Evolutionary conservation across 2,888 invertebrate genomes (phyloP).

Genomic region (Ophion slaviceki): DNA sequence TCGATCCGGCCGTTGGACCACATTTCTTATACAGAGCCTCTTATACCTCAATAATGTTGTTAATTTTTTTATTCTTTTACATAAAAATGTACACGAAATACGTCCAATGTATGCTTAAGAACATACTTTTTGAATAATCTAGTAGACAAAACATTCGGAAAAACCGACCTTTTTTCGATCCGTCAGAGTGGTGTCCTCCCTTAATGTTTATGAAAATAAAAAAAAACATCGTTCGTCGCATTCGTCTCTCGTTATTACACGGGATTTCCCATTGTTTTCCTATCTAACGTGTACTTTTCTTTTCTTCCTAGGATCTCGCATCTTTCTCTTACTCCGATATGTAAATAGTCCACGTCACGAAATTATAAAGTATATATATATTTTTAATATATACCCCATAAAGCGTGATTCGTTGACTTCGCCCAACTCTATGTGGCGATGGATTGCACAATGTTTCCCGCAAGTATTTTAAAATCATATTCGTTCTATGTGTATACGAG

Average conservation of each 20-base stretch:
- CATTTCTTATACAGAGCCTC: too few relatives aligned
- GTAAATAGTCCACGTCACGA: conserved; percentile 43
- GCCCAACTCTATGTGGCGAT: conserved; percentile 24
- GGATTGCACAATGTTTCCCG: conserved; percentile 52
- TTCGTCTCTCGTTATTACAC: conserved; percentile 20
- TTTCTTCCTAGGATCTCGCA: conserved; percentile 4
- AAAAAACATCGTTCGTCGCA: background rate
- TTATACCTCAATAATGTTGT: too few relatives aligned
- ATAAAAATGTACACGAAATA: too few relatives aligned
- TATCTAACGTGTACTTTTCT: conserved; percentile 42
- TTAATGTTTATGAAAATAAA: background rate
- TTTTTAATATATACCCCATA: background rate
- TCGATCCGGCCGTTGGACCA: too few relatives aligned
- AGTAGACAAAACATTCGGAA: too few relatives aligned
- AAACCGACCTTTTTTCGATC: too few relatives aligned
- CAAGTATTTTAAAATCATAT: background rate
- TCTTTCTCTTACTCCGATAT: conserved; percentile 43
- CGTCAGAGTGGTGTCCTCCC: too few relatives aligned
- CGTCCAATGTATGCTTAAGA: too few relatives aligned
- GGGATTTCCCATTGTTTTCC: conserved; percentile 33
- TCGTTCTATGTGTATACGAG: background rate
- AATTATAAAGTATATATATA: background rate
- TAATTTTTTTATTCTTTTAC: too few relatives aligned
- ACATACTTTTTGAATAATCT: too few relatives aligned
- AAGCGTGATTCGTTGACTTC: conserved; percentile 30